Base-by-base conservation (phyloP, 2,113 vertebrate genomes). In the Oncorhynchus nerka region DNA sequence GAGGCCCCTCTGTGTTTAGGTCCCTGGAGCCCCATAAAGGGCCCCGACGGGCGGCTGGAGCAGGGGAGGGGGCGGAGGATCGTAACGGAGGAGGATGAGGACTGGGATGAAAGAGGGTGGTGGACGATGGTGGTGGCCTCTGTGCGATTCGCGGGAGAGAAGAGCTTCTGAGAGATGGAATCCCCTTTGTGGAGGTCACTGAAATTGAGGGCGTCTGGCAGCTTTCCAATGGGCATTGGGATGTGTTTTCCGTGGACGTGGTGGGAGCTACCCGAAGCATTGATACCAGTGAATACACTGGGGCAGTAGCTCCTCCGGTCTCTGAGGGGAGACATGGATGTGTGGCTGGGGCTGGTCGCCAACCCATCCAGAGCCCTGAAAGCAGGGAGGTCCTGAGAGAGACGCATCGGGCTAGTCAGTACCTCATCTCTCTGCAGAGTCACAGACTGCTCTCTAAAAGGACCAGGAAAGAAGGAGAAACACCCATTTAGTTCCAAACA, bases 241-340 rank as follows among this genome's bases (percentile, higher is more conserved):
- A 45, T 11, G 59, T 95, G 95, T 55, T 19, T 15, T 74, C 93
- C 93, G 22, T 97, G 98, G 81, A 97, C 91, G 0, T 94, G 93
- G 73, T 96, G 97, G 16, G 95, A 95, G 81, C 94, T 92, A 4
- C 93, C 90, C 0, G 96, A 94, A 15, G 96, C 95, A 75, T 96
- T 95, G 83, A 97, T 92, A 32, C 94, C 92, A 0, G 90, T 94
- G 87, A 97, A 97, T 68, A 97, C 88, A 51, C 88, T 91, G n/a
- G 96, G 92, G 70, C 91, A 87, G 51, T 94, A 96, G 62, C 90
- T 85, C 78, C 93, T 92, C 82, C 92, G 88, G 0, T 93, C 94
- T 57, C 94, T 94, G 4, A 92, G 92, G 81, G n/a, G 89, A 85
- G 0, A 81, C 88, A 15, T 88, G 83, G 80, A 90, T 66, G 0